A percentile compares a stretch with the other conserved stretches of the same genome.
Conservation (phyloP, 1,140 invertebrate species). For the Trypoxylus dichotomus region DNA sequence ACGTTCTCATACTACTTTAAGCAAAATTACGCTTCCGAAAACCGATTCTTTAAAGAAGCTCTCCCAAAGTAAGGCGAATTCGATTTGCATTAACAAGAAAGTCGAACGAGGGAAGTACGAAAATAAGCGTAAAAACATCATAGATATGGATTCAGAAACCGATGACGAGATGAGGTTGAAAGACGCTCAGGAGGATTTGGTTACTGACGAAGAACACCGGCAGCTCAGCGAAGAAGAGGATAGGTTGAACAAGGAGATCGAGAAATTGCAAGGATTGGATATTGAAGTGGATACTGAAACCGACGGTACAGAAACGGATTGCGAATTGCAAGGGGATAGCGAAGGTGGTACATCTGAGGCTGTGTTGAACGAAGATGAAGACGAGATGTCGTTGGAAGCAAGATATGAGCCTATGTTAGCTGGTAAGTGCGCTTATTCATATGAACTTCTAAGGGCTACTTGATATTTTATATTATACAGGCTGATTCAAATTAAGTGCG, state of each 20-base stretch:
- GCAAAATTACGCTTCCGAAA: conserved; percentile 34
- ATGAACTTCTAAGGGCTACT: no score
- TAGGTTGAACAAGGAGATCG: conserved; percentile 77
- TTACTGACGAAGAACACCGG: conserved; percentile 51
- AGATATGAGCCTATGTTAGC: conserved; percentile 73
- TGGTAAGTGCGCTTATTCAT: no score
- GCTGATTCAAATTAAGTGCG: no score
- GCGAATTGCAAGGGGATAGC: conserved; percentile 66
- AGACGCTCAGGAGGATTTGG: conserved; percentile 49
- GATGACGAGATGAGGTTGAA: conserved; percentile 52
- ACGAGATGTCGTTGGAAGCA: conserved; percentile 57
- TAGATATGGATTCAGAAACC: conserved; percentile 50
- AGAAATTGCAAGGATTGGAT: conserved; percentile 76
- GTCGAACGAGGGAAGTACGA: conserved; percentile 40
- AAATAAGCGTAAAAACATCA: conserved; percentile 31
- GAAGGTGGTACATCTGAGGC: conserved; percentile 40
- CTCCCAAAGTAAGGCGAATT: conserved; percentile 46
- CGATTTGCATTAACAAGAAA: conserved; percentile 45
- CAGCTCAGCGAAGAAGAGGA: conserved; percentile 80
- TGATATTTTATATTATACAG: no score
- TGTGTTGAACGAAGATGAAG: conserved; percentile 36
- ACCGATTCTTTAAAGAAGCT: conserved; percentile 28
- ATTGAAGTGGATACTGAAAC: conserved; percentile 81
- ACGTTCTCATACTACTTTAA: conserved; percentile 46
- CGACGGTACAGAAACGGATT: conserved; percentile 74